Evolutionary conservation across 2,797 vertebrate species (phyloP).

Genomic region (Halcyon chelicuti): DNA sequence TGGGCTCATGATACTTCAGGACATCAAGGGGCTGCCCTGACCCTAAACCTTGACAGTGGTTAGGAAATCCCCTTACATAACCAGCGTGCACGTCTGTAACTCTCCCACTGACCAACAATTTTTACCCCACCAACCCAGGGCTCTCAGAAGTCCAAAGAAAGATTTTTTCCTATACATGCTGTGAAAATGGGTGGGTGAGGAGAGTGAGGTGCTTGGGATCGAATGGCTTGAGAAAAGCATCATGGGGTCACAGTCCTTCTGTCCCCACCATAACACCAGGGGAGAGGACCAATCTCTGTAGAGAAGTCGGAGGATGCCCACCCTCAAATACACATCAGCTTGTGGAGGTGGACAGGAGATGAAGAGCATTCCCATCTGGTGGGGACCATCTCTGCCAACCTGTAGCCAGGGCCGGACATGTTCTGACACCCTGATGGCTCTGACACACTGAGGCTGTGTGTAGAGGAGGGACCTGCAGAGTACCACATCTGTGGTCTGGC

Average conservation of each 20-base stretch:
- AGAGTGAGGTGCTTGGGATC: background rate
- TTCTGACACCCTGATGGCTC: background rate
- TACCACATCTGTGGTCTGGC: background rate
- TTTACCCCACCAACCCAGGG: background rate
- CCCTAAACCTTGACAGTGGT: too few species aligned
- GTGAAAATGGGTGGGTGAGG: background rate
- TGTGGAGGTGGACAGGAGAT: background rate
- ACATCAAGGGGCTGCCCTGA: too few species aligned
- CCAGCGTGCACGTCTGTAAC: background rate
- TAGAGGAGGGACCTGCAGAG: background rate
- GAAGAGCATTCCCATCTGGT: background rate
- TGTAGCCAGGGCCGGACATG: background rate
- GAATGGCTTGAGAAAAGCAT: background rate
- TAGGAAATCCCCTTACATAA: background rate
- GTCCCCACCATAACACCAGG: background rate
- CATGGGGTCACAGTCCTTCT: background rate
- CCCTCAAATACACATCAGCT: background rate
- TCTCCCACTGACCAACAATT: background rate
- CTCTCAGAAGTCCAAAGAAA: background rate
- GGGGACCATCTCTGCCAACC: background rate
- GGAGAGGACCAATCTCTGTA: background rate
- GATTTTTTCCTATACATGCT: rapidly evolving
- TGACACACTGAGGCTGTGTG: background rate
- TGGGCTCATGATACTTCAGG: too few species aligned
- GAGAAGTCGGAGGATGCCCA: background rate